Evolutionary conservation across 2,113 vertebrate species (phyloP).

Genomic region (human (Homo sapiens)): DNA sequence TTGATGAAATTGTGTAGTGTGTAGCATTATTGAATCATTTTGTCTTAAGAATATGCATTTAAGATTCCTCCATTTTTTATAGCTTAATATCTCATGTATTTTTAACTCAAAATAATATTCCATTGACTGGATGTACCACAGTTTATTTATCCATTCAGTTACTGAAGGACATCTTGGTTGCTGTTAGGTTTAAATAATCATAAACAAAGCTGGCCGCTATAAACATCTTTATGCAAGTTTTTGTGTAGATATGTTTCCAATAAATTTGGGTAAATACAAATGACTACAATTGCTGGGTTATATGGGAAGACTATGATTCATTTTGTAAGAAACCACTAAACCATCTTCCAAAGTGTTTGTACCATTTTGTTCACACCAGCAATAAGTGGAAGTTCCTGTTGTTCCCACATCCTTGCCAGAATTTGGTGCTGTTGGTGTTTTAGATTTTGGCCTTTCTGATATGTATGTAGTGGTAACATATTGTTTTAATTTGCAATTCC

Average conservation of each 20-base stretch:
- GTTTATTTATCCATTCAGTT: not conserved
- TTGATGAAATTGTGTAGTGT: not conserved
- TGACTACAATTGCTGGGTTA: not conserved
- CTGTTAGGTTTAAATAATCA: not conserved
- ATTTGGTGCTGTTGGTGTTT: accelerated
- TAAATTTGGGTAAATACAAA: not conserved
- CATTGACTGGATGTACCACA: not conserved
- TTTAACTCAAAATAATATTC: not conserved
- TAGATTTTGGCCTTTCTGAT: not conserved
- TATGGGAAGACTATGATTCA: not conserved
- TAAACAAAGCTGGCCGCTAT: not conserved
- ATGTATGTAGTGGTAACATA: not conserved
- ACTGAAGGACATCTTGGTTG: not conserved
- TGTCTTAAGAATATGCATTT: not conserved
- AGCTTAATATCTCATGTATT: not conserved
- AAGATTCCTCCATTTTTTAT: not conserved
- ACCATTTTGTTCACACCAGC: not conserved
- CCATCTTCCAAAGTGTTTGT: not conserved
- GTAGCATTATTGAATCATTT: not conserved
- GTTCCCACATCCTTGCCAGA: not conserved
- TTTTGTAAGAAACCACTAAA: not conserved
- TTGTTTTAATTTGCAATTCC: not conserved
- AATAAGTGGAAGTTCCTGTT: not conserved
- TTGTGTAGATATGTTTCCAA: not conserved
- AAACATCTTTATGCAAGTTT: not conserved